A percentile compares a stretch with the other conserved stretches of the same genome.
phyloP scores from a whole-genome alignment of 35 echinoderm and acorn worm genomes.

The Apostichopus japonicus region DNA sequence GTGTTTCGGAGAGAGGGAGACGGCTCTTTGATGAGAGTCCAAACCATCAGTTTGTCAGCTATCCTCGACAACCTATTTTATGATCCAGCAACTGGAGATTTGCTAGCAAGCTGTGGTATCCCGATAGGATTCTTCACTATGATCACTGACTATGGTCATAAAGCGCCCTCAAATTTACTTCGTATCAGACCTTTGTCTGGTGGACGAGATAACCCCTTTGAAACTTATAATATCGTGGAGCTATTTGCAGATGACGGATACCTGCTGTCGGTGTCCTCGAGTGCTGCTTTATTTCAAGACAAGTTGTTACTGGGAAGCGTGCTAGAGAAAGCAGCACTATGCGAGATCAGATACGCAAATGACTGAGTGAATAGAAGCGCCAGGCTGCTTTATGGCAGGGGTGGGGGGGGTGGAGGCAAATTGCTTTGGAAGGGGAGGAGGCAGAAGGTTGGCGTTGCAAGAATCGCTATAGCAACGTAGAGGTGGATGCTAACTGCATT shows the following conservation, averaged over 20 bases:
- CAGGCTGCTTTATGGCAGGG: no score
- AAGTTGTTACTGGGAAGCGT: slow-evolving; percentile 10
- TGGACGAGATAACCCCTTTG: not conserved
- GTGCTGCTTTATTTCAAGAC: slow-evolving; percentile 10
- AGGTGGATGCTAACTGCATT: no score
- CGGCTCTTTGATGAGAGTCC: not conserved
- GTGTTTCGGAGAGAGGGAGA: not conserved
- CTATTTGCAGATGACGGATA: slow-evolving; percentile 41
- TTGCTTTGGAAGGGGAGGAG: no score
- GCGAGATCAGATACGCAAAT: not conserved
- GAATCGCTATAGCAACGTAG: no score
- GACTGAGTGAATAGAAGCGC: not conserved
- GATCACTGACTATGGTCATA: not conserved
- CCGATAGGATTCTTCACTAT: slow-evolving; percentile 1
- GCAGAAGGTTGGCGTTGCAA: no score
- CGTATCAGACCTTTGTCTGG: slow-evolving; percentile 9
- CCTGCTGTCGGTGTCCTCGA: not conserved
- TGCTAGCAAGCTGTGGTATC: not conserved
- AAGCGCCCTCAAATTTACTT: slow-evolving; percentile 24
- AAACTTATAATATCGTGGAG: not conserved
- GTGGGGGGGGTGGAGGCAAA: no score
- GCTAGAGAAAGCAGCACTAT: slow-evolving; percentile 26
- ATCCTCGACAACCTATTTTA: slow-evolving; percentile 23
- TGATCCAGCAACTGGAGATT: slow-evolving; percentile 23
- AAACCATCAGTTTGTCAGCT: not conserved